Base-by-base conservation (phyloP, 1,140 invertebrate species). In the Sesamia nonagrioides region DNA sequence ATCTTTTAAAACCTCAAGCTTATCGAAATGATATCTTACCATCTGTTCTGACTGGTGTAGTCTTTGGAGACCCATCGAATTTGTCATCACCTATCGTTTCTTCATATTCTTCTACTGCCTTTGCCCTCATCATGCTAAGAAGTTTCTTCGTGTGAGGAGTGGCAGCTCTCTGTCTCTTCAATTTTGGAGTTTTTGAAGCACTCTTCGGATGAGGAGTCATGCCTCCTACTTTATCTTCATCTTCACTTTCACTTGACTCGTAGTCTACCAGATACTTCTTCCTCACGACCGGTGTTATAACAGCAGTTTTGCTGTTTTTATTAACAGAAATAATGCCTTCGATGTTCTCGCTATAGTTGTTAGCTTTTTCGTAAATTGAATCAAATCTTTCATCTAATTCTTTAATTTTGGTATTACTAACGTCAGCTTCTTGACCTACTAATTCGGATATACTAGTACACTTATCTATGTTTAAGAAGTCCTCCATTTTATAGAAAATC, bases 181-280 rank as follows among this genome's bases (percentile, higher is more conserved):
- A 33, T 72, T 80, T 88, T 17, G 89, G 86, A 40, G 88, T 91
- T 82, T 91, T 92, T 52, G 74, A 11, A 11, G 66, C 82, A 33
- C 56, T 50, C 77, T 84, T 89, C 15, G 88, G 85, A 82, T 92
- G 82, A 17, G 88, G 88, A 8, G 90, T 92, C 40, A 78, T 73
- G 17, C 79, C 37, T 58, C 77, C 40, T 42, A 78, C 63, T 79
- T 90, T 83, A 35, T 84, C 78, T 45, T 90, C 89, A 56, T 82
- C 80, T 68, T 92, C 91, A 45, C 83, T 86, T 9, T 90, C 92
- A 79, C 89, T 95, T 6, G 86, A 88, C 81, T 94, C 93, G 66
- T 94, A 94, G 87, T 94, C 92, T 13, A 94, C 92, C 50, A 94
- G 52, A 82, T 87, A 52, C 37, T 89, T 88, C 18, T 91, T 91